These are phyloP conservation scores for Picus viridis DNA, from an alignment of 2,797 vertebrate species.

Conservation along the genomic window DNA sequence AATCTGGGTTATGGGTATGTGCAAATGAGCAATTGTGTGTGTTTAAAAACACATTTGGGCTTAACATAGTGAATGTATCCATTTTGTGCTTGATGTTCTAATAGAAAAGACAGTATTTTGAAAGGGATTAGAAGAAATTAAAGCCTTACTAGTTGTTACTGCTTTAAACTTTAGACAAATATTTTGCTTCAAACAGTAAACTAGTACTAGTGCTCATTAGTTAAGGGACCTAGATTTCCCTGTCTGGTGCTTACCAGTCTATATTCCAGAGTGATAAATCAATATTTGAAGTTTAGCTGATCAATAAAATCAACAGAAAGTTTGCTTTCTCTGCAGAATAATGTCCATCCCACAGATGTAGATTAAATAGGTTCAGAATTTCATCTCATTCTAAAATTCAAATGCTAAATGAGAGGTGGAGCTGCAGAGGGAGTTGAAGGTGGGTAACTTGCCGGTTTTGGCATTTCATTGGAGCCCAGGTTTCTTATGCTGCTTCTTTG, in stretches of 20 bases:
- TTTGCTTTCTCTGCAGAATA: background rate
- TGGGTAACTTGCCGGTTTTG: background rate
- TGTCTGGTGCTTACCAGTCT: background rate
- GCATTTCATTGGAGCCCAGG: background rate
- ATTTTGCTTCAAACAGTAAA: background rate
- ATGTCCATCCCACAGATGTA: rapidly evolving
- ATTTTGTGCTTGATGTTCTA: background rate
- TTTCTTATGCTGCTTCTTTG: background rate
- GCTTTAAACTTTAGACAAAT: background rate
- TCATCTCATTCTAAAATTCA: background rate
- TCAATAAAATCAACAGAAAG: background rate
- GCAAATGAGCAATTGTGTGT: background rate
- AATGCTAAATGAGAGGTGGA: background rate
- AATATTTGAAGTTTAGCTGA: background rate
- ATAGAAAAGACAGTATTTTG: background rate
- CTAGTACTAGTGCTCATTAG: background rate
- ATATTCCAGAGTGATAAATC: background rate
- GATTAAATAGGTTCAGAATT: background rate
- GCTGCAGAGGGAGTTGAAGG: background rate
- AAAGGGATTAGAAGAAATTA: background rate
- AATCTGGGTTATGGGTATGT: background rate
- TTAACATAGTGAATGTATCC: background rate
- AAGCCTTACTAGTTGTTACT: background rate
- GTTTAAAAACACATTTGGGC: background rate
- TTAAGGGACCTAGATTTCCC: background rate